A percentile compares a stretch with the other conserved stretches of the same genome.
These are phyloP conservation scores for Hippocampus barbouri DNA, from an alignment of 2,113 vertebrate species.

Conservation along the genomic window DNA sequence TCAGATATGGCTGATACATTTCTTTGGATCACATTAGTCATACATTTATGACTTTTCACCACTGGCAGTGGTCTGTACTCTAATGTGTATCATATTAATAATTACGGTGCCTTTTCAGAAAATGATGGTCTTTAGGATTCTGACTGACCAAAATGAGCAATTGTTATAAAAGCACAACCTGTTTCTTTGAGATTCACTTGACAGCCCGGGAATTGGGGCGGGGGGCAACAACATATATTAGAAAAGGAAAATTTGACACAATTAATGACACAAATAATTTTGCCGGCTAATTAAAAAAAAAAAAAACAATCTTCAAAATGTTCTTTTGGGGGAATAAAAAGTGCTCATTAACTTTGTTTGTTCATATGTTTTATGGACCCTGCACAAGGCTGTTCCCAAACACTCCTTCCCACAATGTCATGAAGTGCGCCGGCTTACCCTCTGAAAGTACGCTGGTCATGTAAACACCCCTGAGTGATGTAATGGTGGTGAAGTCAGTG, in stretches of 20 bases:
- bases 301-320: neutral
- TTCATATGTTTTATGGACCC: neutral
- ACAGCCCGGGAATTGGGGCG: too few species aligned
- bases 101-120: neutral
- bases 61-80: too few species aligned
- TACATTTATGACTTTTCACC: too few species aligned
- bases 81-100: too few species aligned
- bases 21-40: too few species aligned
- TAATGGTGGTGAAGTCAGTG: slow-evolving; percentile 87
- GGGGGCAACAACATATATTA: too few species aligned
- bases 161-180: neutral
- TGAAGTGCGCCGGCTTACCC: slow-evolving; percentile 61
- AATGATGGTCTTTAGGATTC: neutral
- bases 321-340: neutral
- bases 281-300: neutral
- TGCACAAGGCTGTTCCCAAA: neutral
- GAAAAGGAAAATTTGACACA: too few species aligned
- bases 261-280: neutral
- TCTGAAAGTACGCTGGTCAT: slow-evolving; percentile 85
- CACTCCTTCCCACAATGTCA: neutral
- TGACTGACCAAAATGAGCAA: neutral
- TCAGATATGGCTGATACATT: too few species aligned
- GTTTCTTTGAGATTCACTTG: too few species aligned
- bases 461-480: slow-evolving; percentile 86
- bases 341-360: neutral